Conservation (phyloP, 2,113 vertebrate species). For the Neogale vison region DNA sequence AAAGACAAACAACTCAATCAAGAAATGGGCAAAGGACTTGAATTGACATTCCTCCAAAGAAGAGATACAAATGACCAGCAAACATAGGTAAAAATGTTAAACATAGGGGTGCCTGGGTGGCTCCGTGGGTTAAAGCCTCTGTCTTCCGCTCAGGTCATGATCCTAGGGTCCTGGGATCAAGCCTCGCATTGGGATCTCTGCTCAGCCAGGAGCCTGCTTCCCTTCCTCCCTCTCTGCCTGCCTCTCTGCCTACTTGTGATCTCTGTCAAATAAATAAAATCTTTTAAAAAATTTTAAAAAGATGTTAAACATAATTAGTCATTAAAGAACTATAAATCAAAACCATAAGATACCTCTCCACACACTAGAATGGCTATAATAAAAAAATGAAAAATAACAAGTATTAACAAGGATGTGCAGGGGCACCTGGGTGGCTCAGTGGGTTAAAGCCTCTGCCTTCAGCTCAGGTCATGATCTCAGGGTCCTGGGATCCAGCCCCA, state of each 20-base stretch:
- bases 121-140: too few species aligned
- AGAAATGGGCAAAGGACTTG: not conserved
- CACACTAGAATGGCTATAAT: not conserved
- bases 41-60: not conserved
- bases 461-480: too few species aligned
- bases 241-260: too few species aligned
- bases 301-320: not conserved
- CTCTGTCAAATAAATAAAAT: too few species aligned
- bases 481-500: too few species aligned
- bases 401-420: not conserved
- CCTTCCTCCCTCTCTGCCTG: too few species aligned
- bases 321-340: not conserved
- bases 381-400: not conserved
- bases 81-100: not conserved
- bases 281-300: not conserved
- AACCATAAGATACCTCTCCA: not conserved
- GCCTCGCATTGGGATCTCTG: too few species aligned
- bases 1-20: not conserved
- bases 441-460: too few species aligned
- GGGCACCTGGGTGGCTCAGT: too few species aligned
- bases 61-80: not conserved
- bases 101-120: not conserved
- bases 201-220: too few species aligned
- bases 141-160: too few species aligned
- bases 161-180: too few species aligned